Evolutionary conservation across 1,140 invertebrate species (phyloP).

Genomic region (Drosophila setifemur): DNA sequence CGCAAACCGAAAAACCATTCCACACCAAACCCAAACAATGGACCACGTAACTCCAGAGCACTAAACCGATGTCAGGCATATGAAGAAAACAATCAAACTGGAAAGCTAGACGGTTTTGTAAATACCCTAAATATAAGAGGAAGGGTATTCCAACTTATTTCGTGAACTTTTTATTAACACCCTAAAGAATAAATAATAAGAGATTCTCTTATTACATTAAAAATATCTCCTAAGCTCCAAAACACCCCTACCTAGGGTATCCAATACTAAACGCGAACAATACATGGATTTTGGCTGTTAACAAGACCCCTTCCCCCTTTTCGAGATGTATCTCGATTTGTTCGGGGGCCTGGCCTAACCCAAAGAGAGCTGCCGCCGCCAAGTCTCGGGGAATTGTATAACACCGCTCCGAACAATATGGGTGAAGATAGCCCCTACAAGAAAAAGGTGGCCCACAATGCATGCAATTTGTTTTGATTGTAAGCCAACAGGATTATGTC

Average conservation of each 20-base stretch:
- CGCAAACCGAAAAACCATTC: background rate
- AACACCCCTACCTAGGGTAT: too few relatives aligned
- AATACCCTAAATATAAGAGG: too few relatives aligned
- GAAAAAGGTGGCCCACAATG: slow-evolving; percentile 53
- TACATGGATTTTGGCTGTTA: slow-evolving; percentile 70
- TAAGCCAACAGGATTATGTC: slow-evolving; percentile 41
- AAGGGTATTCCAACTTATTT: too few relatives aligned
- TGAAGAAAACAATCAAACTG: too few relatives aligned
- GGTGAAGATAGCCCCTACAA: slow-evolving; percentile 31
- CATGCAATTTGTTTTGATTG: slow-evolving; percentile 59
- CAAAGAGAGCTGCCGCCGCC: slow-evolving; percentile 40
- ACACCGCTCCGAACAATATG: slow-evolving; percentile 44
- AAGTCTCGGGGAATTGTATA: slow-evolving; percentile 39
- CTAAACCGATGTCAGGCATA: background rate
- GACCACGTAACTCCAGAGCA: slow-evolving; percentile 31
- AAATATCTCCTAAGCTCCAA: too few relatives aligned
- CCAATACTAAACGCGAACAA: slow-evolving; percentile 59
- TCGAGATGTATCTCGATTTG: slow-evolving; percentile 44
- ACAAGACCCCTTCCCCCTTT: slow-evolving; percentile 39
- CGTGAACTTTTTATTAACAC: too few relatives aligned
- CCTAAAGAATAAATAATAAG: too few relatives aligned
- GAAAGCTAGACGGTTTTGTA: too few relatives aligned
- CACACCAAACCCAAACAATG: slow-evolving; percentile 31
- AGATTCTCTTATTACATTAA: too few relatives aligned
- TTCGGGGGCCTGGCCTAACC: slow-evolving; percentile 56